phyloP scores from a whole-genome alignment of 2,113 vertebrate genomes.

The Leptobrachium ailaonicum region DNA sequence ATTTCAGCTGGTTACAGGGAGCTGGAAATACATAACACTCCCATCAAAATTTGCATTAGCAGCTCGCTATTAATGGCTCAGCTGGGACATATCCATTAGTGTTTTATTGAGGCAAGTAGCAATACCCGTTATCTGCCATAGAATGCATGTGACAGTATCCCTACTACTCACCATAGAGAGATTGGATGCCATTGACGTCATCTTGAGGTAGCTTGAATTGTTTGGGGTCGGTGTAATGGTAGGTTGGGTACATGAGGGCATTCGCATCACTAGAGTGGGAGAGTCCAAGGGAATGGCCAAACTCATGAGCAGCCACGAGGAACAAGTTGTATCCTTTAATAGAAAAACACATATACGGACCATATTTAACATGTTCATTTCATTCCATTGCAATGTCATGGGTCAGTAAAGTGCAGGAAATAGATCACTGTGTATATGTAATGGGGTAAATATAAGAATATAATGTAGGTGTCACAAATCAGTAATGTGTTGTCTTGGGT shows the following conservation, averaged over 20 bases:
- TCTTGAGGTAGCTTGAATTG: constrained; percentile 78
- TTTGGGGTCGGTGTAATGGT: constrained; percentile 69
- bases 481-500: too few relatives aligned
- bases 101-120: too few relatives aligned
- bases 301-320: constrained; percentile 91
- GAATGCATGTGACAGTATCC: background rate
- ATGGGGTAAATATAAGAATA: background rate
- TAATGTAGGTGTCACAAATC: too few relatives aligned
- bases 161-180: constrained; percentile 82
- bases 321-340: constrained; percentile 81
- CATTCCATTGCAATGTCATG: background rate
- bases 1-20: too few relatives aligned
- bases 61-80: too few relatives aligned
- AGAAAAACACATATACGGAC: background rate
- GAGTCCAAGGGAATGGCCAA: constrained; percentile 90
- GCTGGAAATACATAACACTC: too few relatives aligned
- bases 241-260: constrained; percentile 86
- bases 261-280: constrained; percentile 79
- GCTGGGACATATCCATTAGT: too few relatives aligned
- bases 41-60: too few relatives aligned
- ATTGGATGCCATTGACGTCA: constrained; percentile 84
- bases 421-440: background rate
- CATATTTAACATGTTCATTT: background rate
- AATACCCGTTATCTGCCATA: background rate
- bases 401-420: too few relatives aligned